Evolutionary conservation across 1,140 invertebrate species (phyloP), one percentile per base, ranked within the genome.

Genomic region (Lethrus apterus): DNA sequence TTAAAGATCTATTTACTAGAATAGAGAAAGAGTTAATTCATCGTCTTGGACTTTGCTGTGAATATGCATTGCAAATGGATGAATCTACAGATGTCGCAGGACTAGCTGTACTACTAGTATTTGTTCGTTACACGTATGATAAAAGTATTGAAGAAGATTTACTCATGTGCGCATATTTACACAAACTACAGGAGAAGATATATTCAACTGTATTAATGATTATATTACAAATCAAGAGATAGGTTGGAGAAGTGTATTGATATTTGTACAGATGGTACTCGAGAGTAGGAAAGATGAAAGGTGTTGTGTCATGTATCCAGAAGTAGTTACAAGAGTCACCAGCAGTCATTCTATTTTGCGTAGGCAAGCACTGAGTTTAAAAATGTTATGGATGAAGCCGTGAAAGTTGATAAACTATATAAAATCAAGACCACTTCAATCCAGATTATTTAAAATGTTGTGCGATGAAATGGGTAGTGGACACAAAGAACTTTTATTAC

Each of bases 401-500:
- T 44, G 23, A 50, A 50, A 51, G 48, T 54, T 17, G 23, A 5
- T 51, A 41, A 51, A 51, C 23, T 51, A 33, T 29, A 50, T 50
- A 15, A 50, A 50, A 46, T 45, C 42, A 50, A 18, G 42, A 34
- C 51, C 43, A 42, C 35, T 53, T 23, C 51, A 53, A 41, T 45
- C 21, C 24, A 14, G 33, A 41, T 43, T 50, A 45, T 48, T 54
- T 29, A 44, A 17, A 41, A 32, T 31, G 29, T 51, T 54, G 33
- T 54, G 32, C 45, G 19, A 51, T 36, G 53, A 54, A 45, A 46
- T 54, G 52, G 46, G 43, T 10, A 34, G 38, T 21, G 50, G 34
- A 26, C 30, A 52, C 30, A 44, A 48, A 44, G 45, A 38, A 42
- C 45, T 55, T 21, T 44, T 51, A 42, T 40, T 55, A n/a, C 45